These are phyloP conservation scores for Sepiola atlantica DNA, from an alignment of 2,888 invertebrate species.

Conservation along the genomic window DNA sequence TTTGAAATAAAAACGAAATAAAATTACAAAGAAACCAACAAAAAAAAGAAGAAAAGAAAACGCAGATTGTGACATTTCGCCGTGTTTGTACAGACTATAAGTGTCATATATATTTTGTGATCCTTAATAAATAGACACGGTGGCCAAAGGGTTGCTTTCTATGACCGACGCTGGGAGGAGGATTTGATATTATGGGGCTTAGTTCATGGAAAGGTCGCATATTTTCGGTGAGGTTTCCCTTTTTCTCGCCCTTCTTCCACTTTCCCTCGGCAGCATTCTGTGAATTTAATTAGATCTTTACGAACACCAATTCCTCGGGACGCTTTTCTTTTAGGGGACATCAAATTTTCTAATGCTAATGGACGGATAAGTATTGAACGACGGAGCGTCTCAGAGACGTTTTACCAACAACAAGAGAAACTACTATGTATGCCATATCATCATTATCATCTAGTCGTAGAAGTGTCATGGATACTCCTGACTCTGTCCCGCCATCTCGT, in stretches of 20 bases:
- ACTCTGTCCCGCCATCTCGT: too few relatives aligned
- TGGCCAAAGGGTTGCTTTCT: background rate
- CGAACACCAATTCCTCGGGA: background rate
- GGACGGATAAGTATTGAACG: background rate
- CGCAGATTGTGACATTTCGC: background rate
- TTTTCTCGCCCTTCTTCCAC: too few relatives aligned
- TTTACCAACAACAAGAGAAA: too few relatives aligned
- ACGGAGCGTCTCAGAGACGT: too few relatives aligned
- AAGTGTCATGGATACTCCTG: too few relatives aligned
- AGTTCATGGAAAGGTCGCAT: constrained; percentile 32
- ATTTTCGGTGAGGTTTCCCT: background rate
- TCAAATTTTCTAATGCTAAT: too few relatives aligned
- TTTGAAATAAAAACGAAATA: too few relatives aligned
- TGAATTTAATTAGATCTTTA: constrained; percentile 15
- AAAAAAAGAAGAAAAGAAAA: too few relatives aligned
- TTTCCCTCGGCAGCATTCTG: background rate
- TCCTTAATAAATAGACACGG: background rate
- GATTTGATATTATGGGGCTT: background rate
- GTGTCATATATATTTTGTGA: background rate
- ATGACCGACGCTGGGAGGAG: background rate
- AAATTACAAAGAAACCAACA: too few relatives aligned
- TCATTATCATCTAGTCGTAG: too few relatives aligned
- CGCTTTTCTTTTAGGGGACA: background rate
- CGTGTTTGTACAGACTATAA: background rate
- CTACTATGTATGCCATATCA: too few relatives aligned